Evolutionary conservation across 1,140 invertebrate species (phyloP), one percentile per base, ranked within the genome.

Genomic region (Lycorma delicatula): DNA sequence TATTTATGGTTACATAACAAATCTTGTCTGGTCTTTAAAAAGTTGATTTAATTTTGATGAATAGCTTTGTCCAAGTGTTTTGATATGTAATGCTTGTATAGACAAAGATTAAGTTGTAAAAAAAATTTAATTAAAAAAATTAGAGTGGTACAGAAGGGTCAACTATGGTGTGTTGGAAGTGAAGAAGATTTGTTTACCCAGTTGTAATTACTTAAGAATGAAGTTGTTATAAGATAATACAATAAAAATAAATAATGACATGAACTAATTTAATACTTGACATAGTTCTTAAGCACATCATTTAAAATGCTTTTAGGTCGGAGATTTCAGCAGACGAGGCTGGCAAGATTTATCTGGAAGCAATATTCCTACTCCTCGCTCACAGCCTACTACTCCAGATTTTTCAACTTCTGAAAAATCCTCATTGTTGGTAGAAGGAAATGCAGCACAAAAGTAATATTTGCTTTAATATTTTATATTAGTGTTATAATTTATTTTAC

Each of bases 291-390:
- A n/a, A n/a, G n/a, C n/a, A n/a, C n/a, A n/a, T n/a, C n/a, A n/a
- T n/a, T n/a, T n/a, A n/a, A n/a, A n/a, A n/a, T n/a, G 41, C 22
- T 51, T 56, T 28, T 50, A 87, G 85, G 80, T 87, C 44, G 76
- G 80, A 55, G 84, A 87, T 68, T 71, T 87, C 23, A 77, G 84
- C 20, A 78, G 81, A 67, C 78, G 77, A 70, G 83, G 85, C 47
- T 87, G 84, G 83, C 78, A 77, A 57, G 82, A 85, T 63, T 73
- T 84, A 47, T 70, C 76, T 23, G 80, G 80, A 18, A 76, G 68
- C 49, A 82, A 80, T 69, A 74, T 72, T 34, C 68, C 72, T 6
- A 70, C 72, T 36, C 67, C 69, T 34, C 71, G 71, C 58, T 29
- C 48, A 20, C 20, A 23, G 4, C 36, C 48, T 22, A 46, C 18